Base-by-base conservation (phyloP, 2,797 vertebrate species). In the Mustela erminea region DNA sequence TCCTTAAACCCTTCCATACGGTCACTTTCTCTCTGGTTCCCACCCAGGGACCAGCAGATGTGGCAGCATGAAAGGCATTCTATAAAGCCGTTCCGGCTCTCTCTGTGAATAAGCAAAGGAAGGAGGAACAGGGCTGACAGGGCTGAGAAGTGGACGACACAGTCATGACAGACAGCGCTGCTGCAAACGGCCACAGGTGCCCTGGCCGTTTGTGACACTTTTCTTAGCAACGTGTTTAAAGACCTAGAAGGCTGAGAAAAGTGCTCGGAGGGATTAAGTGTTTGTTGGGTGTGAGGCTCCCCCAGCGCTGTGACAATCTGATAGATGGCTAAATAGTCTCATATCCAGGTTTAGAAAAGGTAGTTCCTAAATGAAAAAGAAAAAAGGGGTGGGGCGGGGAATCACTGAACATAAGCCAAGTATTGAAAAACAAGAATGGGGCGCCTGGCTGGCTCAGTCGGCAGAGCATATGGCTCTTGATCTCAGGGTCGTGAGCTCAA, bases 321-420 rank as follows among this genome's bases (percentile, higher is more conserved):
- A 46, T 54, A 72, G 62, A 54, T 32, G 58, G 49, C 92, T 66
- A 6, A 90, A 38, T 38, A 60, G 35, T 46, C 87, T 80, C 52
- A 14, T 23, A 23, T 64, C 58, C 66, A 18, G 64, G 72, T 46
- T 92, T 78, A 58, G 3, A 43, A 68, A 82, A n/a, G 43, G 18
- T 11, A 21, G 27, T 60, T 85, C 60, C 72, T 88, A 6, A 18
- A 23, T 4, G 60, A 88, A 87, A 90, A 46, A 70, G 56, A 72
- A 60, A 23, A 32, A 43, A 56, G 11, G 15, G 3, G 5, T 1
- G 1, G 10, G 9, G 6, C 3, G 1, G 29, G 29, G 27, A 5
- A 13, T 15, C 32, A 8, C 17, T 25, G 64, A 81, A 41, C 27
- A 7, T 20, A 32, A 78, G 56, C n/a, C 52, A 66, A 1, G 29